Evolutionary conservation across 2,888 invertebrate genomes (phyloP), one percentile per base, ranked within the genome.

Genomic region (Drosophila nr. fundita): DNA sequence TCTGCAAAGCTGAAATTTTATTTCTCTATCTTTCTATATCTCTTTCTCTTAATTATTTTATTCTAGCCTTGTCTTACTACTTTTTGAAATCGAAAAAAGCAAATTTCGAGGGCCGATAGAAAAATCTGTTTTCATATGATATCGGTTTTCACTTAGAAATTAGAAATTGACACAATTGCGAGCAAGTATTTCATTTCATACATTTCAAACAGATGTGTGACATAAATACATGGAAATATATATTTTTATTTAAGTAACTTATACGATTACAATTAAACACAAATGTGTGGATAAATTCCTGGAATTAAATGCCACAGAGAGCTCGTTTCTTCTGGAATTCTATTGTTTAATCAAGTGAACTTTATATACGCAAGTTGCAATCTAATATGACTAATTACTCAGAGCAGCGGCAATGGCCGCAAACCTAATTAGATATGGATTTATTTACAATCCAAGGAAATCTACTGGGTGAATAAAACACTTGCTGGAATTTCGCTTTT

Each of bases 401-500:
- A 38, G 32, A 64, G 54, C 59, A 75, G 52, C 60, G 76, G 70
- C 27, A 11, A 27, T 1, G 29, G 4, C n/a, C 7, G n/a, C 29
- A 32, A 13, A n/a, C 30, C 42, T 53, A 6, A 40, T 36, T 24
- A 29, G 27, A 42, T 48, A 30, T 0, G 32, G n/a, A n/a, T 11
- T 11, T 13, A 42, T 32, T 21, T 21, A 13, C 38, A n/a, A 18
- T 2, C 2, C 1, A 36, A 15, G 15, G 3, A 13, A 36, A n/a
- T 11, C n/a, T 32, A 7, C 4, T 4, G 30, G 5, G 2, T 29
- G 15, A 63, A n/a, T 58, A 67, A 80, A 71, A 71, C 42, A 64
- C 8, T 67, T 40, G n/a, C 10, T 13, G 1, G 1, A 60, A 48
- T 74, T 78, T 50, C 27, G 48, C 61, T 72, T 50, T 50, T 54